Evolutionary conservation across 2,797 vertebrate species (phyloP).

Genomic region (Caiman crocodilus): DNA sequence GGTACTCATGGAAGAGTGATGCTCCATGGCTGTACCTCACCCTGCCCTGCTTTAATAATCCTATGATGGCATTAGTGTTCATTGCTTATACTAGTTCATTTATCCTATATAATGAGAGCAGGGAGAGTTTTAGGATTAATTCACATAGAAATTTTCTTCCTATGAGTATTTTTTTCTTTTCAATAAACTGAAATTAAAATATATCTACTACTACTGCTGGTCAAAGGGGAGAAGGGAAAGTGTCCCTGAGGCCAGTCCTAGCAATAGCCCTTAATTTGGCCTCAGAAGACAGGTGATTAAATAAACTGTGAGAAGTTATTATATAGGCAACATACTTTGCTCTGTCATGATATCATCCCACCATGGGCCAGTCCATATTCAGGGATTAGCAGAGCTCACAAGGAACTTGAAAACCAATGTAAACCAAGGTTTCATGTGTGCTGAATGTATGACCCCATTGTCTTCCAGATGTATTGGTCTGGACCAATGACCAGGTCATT

Average conservation of each 20-base stretch:
- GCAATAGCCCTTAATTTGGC: not conserved
- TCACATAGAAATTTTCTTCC: slow-evolving; percentile 38
- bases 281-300: not conserved
- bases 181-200: not conserved
- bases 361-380: not conserved
- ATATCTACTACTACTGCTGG: not conserved
- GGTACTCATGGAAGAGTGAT: too few relatives aligned
- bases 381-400: not conserved
- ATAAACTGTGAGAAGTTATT: not conserved
- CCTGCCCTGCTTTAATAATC: too few relatives aligned
- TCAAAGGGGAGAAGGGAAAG: not conserved
- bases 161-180: not conserved
- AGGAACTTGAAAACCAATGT: not conserved
- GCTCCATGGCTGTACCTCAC: too few relatives aligned
- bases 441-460: not conserved
- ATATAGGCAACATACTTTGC: not conserved
- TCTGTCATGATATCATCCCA: not conserved
- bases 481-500: slow-evolving; percentile 87
- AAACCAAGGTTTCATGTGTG: not conserved
- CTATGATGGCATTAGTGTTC: not conserved
- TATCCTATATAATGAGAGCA: slow-evolving; percentile 11
- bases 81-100: slow-evolving; percentile 55
- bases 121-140: slow-evolving; percentile 42
- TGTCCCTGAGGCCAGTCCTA: not conserved
- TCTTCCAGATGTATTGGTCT: slow-evolving; percentile 83